Percentiles rank a stretch among this genome's conserved stretches.
These are phyloP conservation scores for Amphipoea lucens DNA, from an alignment of 2,888 invertebrate genomes.

Conservation along the genomic window DNA sequence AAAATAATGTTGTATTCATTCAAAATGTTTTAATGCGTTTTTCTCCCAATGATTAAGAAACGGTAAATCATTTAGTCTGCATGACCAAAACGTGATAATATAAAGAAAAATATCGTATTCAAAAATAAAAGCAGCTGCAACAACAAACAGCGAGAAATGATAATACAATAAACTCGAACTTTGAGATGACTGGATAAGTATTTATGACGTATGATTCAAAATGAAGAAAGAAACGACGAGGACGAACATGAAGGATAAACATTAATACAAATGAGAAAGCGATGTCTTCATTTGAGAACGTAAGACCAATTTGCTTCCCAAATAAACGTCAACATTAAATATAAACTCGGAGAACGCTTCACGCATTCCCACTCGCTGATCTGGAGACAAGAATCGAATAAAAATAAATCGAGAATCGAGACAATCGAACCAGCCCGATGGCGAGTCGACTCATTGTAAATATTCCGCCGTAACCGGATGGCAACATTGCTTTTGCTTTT, in stretches of 20 bases:
- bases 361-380: slow-evolving; percentile 71
- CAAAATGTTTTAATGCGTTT: slow-evolving; percentile 38
- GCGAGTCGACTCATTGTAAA: slow-evolving; percentile 70
- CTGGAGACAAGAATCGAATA: slow-evolving; percentile 78
- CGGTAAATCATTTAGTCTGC: slow-evolving; percentile 4
- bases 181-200: slow-evolving; percentile 33
- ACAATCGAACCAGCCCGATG: slow-evolving; percentile 76
- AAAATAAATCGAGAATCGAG: slow-evolving; percentile 80
- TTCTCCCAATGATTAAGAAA: slow-evolving; percentile 35
- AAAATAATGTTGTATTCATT: slow-evolving; percentile 38
- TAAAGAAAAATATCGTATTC: slow-evolving; percentile 13
- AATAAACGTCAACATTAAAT: slow-evolving; percentile 66
- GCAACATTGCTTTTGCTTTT: slow-evolving; percentile 68
- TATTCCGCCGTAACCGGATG: slow-evolving; percentile 72
- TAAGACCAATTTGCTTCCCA: slow-evolving; percentile 65
- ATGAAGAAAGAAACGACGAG: slow-evolving; percentile 38
- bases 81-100: background rate
- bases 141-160: slow-evolving; percentile 22
- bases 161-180: slow-evolving; percentile 35
- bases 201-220: slow-evolving; percentile 55
- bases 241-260: slow-evolving; percentile 46
- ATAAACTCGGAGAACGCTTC: slow-evolving; percentile 71
- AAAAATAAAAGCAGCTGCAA: slow-evolving; percentile 34
- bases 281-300: slow-evolving; percentile 64
- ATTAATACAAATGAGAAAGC: slow-evolving; percentile 60